phyloP scores from a whole-genome alignment of 2,888 invertebrate species.

The Tuta absoluta region DNA sequence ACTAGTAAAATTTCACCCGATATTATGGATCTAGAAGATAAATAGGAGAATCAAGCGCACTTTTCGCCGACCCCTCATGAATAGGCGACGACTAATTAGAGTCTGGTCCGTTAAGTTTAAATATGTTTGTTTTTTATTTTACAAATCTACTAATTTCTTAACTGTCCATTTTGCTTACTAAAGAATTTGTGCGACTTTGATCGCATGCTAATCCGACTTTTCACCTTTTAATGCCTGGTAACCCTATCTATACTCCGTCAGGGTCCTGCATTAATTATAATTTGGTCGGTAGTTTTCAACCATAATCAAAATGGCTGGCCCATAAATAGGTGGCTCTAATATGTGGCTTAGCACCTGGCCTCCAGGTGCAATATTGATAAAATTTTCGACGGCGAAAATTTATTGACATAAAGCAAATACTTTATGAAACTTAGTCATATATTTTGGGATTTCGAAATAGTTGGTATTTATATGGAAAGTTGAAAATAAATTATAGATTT shows the following conservation, averaged over 20 bases:
- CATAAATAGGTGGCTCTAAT: slow-evolving; percentile 32
- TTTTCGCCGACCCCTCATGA: too few relatives aligned
- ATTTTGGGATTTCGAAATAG: not conserved
- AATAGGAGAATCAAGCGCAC: too few relatives aligned
- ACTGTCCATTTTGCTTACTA: too few relatives aligned
- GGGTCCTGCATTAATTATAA: slow-evolving; percentile 42
- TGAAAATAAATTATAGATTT: not conserved
- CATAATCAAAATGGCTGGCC: slow-evolving; percentile 28
- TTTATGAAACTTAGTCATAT: not conserved
- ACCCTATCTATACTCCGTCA: slow-evolving; percentile 26
- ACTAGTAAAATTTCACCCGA: too few relatives aligned
- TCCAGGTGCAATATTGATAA: slow-evolving; percentile 18
- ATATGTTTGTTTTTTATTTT: too few relatives aligned
- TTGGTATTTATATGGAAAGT: not conserved
- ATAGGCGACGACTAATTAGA: too few relatives aligned
- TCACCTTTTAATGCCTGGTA: not conserved
- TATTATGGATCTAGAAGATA: too few relatives aligned
- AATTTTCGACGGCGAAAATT: not conserved
- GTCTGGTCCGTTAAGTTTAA: too few relatives aligned
- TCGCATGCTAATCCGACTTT: too few relatives aligned
- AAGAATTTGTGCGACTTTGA: too few relatives aligned
- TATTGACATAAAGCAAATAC: not conserved
- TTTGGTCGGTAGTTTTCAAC: slow-evolving; percentile 36
- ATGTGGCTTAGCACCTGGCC: slow-evolving; percentile 18
- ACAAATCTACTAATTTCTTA: too few relatives aligned